Evolutionary conservation across 2,797 vertebrate species (phyloP), one percentile per base, ranked within the genome.

Genomic region (Forpus xanthops): DNA sequence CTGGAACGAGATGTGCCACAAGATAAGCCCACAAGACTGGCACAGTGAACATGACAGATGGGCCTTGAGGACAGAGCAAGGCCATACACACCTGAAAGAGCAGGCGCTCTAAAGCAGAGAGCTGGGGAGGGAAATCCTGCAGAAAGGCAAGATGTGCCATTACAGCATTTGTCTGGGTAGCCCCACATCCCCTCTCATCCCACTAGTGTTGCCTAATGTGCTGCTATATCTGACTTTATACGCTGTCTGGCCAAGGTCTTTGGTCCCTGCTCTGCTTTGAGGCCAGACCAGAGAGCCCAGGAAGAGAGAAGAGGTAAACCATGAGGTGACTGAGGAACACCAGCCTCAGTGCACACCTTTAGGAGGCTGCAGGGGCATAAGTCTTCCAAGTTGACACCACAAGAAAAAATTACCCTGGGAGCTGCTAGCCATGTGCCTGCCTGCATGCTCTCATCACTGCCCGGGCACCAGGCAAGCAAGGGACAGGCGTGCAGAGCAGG

Each of bases 41-140:
- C 56, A 93, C 1, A 8, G 64, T 39, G 44, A 41, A 93, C 52
- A 30, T 4, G 47, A 87, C 28, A 76, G 56, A 92, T 15, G 37
- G 60, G 53, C 55, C 61, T 1, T 3, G 44, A 4, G 11, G 45
- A 83, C 16, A 28, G 20, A 60, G 52, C 6, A 15, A 87, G 53
- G 71, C 87, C 81, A 86, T 96, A 98, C 98, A 96, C 97, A 98
- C 98, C 98, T 98, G 97, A 66, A 97, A 96, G 87, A 97, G 97
- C 84, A 98, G 96, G 88, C 33, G 94, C 89, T 98, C 97, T 90
- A 98, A 97, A 95, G 97, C 95, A 62, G 97, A 97, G 77, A 97
- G 97, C 92, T 97, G 97, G 66, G 94, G 81, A 94, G 95, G 94
- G 93, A 98, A 98, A 91, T 98, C 98, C 98, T 98, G 98, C 90